phyloP scores from a whole-genome alignment of 2,113 vertebrate species.

The Cochlearius cochlearius region DNA sequence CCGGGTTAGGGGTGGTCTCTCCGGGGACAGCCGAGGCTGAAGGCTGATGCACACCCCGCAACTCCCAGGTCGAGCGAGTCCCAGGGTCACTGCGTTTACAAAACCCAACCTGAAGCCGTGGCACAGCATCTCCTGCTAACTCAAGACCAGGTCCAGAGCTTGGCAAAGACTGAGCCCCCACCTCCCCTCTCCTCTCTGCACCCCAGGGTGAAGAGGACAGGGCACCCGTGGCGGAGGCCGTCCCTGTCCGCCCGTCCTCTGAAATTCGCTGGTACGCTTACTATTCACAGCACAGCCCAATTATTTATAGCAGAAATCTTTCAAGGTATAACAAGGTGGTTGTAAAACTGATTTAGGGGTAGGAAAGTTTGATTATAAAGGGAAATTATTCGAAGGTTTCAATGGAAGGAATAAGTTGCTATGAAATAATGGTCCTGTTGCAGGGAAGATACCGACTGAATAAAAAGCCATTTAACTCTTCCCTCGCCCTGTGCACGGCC shows the following conservation, averaged over 20 bases:
- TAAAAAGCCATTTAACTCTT: not conserved
- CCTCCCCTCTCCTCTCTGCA: not conserved
- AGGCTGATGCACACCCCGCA: too few relatives aligned
- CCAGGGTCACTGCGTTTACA: not conserved
- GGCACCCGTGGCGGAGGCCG: not conserved
- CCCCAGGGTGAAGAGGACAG: not conserved
- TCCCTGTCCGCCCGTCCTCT: not conserved
- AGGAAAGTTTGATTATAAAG: conserved; percentile 60
- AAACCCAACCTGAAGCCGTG: not conserved
- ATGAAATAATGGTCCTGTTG: conserved; percentile 17
- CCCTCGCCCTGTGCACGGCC: not conserved
- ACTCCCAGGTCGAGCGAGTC: rapidly evolving
- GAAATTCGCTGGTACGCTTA: not conserved
- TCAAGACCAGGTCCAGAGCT: not conserved
- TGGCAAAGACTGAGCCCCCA: not conserved
- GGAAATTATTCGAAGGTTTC: conserved; percentile 33
- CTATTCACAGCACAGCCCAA: conserved; percentile 24
- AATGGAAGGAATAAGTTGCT: conserved; percentile 18
- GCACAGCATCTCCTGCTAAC: not conserved
- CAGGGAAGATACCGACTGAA: not conserved
- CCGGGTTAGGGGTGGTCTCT: rapidly evolving
- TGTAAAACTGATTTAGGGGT: conserved; percentile 65
- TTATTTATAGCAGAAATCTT: conserved; percentile 56
- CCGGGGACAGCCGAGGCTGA: not conserved
- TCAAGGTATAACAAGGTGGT: conserved; percentile 60